These are phyloP conservation scores for Manis crassicaudata DNA, from an alignment of 2,797 vertebrate species.

Conservation along the genomic window DNA sequence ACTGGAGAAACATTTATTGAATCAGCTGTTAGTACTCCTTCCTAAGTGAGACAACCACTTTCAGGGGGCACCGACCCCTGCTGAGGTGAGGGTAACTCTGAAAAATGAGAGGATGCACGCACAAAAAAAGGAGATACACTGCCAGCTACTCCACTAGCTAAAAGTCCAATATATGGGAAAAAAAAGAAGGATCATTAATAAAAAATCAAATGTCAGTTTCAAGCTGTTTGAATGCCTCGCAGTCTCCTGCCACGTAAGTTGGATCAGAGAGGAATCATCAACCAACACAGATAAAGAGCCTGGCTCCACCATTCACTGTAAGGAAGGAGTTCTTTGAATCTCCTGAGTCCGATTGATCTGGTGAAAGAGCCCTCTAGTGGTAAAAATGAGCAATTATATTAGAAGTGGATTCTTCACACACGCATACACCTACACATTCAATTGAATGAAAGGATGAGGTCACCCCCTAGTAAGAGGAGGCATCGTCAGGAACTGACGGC, in stretches of 20 bases:
- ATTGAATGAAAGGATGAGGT: conserved; percentile 74
- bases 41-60: not conserved
- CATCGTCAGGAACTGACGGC: not conserved
- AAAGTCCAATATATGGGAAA: not conserved
- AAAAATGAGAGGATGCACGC: not conserved
- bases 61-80: not conserved
- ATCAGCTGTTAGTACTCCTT: not conserved
- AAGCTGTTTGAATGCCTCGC: not conserved
- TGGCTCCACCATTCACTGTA: not conserved
- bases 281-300: not conserved
- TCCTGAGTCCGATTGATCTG: not conserved
- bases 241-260: not conserved
- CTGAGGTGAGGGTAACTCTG: not conserved
- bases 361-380: conserved; percentile 71
- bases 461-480: conserved; percentile 62
- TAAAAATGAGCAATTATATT: not conserved
- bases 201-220: not conserved
- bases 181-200: not conserved
- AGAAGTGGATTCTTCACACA: not conserved
- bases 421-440: conserved; percentile 42
- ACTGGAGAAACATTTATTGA: not conserved
- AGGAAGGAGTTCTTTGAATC: not conserved
- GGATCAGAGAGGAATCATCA: conserved; percentile 23
- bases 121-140: not conserved
- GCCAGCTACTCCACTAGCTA: not conserved